Conservation (phyloP, 2,113 vertebrate species). For the Electrona antarctica region DNA sequence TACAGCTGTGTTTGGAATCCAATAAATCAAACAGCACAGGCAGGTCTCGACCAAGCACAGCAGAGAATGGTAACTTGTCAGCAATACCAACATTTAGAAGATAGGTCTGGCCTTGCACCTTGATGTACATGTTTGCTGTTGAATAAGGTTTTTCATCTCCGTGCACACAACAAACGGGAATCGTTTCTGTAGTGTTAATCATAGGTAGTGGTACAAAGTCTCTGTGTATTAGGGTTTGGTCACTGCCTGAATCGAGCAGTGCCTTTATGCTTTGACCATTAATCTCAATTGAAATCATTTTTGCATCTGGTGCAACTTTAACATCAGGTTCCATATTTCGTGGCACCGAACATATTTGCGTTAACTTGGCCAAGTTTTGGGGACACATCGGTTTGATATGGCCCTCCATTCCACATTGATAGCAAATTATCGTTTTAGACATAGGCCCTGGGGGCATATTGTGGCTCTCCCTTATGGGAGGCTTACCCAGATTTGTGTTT, state of each 20-base stretch:
- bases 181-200: not conserved
- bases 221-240: not conserved
- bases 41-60: too few relatives aligned
- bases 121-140: too few relatives aligned
- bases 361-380: not conserved
- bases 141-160: too few relatives aligned
- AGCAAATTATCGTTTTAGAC: not conserved
- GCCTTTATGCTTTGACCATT: not conserved
- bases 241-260: slow-evolving; percentile 9
- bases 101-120: too few relatives aligned
- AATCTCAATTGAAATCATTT: not conserved
- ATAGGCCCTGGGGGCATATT: not conserved
- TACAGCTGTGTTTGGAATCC: too few relatives aligned
- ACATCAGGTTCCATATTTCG: too few relatives aligned
- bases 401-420: slow-evolving; percentile 9
- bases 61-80: too few relatives aligned
- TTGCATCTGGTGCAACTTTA: not conserved
- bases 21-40: too few relatives aligned
- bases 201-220: not conserved
- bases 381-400: slow-evolving; percentile 22
- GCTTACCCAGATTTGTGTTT: not conserved
- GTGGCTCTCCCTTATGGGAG: not conserved
- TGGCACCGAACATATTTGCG: slow-evolving; percentile 6
- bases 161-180: not conserved
- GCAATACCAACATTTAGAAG: too few relatives aligned